Conservation (phyloP, 1,140 invertebrate species). For the Dinoponera quadriceps region DNA sequence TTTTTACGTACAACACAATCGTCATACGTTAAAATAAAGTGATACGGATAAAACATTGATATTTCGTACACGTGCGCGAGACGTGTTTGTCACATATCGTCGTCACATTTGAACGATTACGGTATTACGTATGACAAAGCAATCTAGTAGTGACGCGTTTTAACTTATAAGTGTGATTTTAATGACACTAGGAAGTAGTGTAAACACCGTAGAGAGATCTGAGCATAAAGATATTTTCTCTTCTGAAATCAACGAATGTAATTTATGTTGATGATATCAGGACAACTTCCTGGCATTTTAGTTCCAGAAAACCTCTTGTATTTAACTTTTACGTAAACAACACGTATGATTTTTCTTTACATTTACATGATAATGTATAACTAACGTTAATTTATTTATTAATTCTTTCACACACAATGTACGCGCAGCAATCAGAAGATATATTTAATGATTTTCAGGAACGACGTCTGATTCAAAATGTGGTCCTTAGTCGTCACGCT, state of each 20-base stretch:
- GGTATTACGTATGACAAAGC: neutral
- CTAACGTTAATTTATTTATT: neutral
- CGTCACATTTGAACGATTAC: neutral
- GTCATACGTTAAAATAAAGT: neutral
- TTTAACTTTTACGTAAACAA: no score
- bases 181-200: no score
- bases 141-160: no score
- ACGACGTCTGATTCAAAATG: conserved; percentile 38
- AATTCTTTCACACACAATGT: neutral
- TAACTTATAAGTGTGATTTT: no score
- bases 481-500: neutral
- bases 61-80: neutral
- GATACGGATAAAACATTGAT: neutral
- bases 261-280: no score
- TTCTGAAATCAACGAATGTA: no score
- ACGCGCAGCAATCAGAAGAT: neutral
- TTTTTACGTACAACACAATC: neutral
- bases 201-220: no score
- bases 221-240: no score
- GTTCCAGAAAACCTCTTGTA: no score
- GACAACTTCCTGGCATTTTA: no score
- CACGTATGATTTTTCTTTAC: no score
- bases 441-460: conserved; percentile 23
- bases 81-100: neutral
- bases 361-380: no score